These are phyloP conservation scores for Scolopax mira DNA, from an alignment of 2,113 vertebrate genomes.

Conservation along the genomic window DNA sequence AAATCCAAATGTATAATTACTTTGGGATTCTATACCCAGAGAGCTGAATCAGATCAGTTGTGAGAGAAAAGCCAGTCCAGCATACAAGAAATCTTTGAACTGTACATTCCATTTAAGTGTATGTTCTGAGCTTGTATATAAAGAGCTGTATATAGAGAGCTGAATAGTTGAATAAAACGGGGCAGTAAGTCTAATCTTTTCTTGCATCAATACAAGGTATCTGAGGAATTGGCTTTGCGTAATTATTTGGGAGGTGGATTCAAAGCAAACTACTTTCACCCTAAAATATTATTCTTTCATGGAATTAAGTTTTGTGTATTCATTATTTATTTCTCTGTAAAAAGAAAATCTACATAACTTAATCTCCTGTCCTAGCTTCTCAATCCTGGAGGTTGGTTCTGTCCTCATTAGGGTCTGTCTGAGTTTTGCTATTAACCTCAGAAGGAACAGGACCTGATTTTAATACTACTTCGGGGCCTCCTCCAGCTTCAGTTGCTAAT, in stretches of 20 bases:
- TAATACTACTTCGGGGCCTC: conserved; percentile 1
- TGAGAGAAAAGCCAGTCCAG: not conserved
- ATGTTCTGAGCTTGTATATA: not conserved
- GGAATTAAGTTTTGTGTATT: not conserved
- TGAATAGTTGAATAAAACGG: not conserved
- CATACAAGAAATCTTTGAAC: conserved; percentile 9
- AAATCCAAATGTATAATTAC: conserved; percentile 40
- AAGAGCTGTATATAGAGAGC: not conserved
- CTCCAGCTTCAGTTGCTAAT: not conserved
- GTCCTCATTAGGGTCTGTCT: not conserved
- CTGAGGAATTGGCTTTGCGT: not conserved
- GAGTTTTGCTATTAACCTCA: not conserved
- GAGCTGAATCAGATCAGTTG: not conserved
- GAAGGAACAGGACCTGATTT: not conserved
- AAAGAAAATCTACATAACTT: not conserved
- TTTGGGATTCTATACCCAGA: not conserved
- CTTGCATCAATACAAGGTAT: not conserved
- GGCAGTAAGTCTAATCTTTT: not conserved
- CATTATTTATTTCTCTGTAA: not conserved
- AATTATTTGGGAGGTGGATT: not conserved
- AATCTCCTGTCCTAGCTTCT: not conserved
- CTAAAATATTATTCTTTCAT: not conserved
- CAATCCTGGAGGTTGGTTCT: not conserved
- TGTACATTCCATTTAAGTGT: not conserved
- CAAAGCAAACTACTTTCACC: not conserved